Evolutionary conservation across 2,797 vertebrate genomes (phyloP).

Genomic region (Aldrovandia affinis): DNA sequence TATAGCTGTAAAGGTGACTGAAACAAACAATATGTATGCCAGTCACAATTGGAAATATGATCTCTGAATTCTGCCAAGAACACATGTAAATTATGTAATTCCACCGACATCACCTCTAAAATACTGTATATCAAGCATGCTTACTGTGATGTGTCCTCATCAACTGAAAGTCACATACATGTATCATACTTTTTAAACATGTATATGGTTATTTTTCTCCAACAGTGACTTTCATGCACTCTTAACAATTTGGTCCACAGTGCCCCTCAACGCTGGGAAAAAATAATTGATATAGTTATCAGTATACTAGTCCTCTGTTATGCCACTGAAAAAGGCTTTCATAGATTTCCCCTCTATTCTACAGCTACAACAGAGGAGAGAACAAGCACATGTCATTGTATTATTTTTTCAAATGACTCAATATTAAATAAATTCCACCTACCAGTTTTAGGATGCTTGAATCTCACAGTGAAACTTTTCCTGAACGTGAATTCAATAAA

Average conservation of each 20-base stretch:
- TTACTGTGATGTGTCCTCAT: slow-evolving; percentile 43
- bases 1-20: no score
- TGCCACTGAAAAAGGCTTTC: neutral
- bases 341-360: neutral
- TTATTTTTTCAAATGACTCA: neutral
- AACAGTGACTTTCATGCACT: neutral
- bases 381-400: neutral
- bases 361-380: neutral
- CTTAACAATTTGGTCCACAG: neutral
- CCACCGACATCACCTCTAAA: slow-evolving; percentile 32
- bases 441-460: neutral
- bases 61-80: slow-evolving; percentile 27
- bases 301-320: neutral
- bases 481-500: no score
- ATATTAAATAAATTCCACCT: neutral
- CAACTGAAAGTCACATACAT: neutral
- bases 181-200: neutral
- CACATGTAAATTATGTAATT: slow-evolving; percentile 38
- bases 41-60: slow-evolving; percentile 25
- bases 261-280: neutral
- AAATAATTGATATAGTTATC: neutral
- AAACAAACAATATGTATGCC: slow-evolving; percentile 20
- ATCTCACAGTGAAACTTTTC: neutral
- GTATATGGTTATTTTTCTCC: neutral
- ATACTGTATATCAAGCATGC: slow-evolving; percentile 40